A percentile compares a stretch with the other conserved stretches of the same genome.
Conservation (phyloP, 1,140 invertebrate genomes). For the Zaprionus vittiger region DNA sequence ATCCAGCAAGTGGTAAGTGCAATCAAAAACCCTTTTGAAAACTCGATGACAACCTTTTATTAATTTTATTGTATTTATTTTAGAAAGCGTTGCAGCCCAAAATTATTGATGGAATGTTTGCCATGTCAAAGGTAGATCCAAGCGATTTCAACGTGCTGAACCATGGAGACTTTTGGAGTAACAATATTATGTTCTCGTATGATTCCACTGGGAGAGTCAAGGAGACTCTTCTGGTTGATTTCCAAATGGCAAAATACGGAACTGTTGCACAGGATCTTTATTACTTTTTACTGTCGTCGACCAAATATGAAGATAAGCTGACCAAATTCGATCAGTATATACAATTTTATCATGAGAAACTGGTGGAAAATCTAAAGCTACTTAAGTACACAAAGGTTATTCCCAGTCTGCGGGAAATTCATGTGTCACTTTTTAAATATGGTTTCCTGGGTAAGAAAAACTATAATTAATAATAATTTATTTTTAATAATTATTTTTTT, state of each 20-base stretch:
- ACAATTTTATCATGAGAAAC: slow-evolving; percentile 67
- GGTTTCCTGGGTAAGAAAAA: slow-evolving; percentile 58
- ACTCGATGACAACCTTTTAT: neutral
- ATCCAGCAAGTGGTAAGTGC: slow-evolving; percentile 57
- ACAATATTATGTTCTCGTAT: slow-evolving; percentile 88
- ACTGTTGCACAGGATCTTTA: slow-evolving; percentile 59
- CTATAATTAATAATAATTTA: neutral
- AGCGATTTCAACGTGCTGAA: slow-evolving; percentile 87
- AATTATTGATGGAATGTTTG: slow-evolving; percentile 42
- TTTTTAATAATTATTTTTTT: no score
- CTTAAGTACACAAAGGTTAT: slow-evolving; percentile 53
- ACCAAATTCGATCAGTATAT: slow-evolving; percentile 69
- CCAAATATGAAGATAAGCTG: slow-evolving; percentile 43
- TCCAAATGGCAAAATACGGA: slow-evolving; percentile 55
- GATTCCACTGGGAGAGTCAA: slow-evolving; percentile 80
- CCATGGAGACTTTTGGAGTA: slow-evolving; percentile 86
- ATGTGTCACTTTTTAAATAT: slow-evolving; percentile 44
- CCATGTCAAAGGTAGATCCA: slow-evolving; percentile 53
- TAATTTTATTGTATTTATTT: no score
- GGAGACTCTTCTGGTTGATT: slow-evolving; percentile 65
- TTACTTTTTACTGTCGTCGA: slow-evolving; percentile 61
- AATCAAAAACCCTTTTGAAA: neutral
- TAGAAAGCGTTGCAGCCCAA: slow-evolving; percentile 7
- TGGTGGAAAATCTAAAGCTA: slow-evolving; percentile 42
- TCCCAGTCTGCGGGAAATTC: slow-evolving; percentile 57